Percentiles rank a stretch among this genome's conserved stretches.
phyloP scores from a whole-genome alignment of 2,888 invertebrate genomes.

The Tigriopus californicus region DNA sequence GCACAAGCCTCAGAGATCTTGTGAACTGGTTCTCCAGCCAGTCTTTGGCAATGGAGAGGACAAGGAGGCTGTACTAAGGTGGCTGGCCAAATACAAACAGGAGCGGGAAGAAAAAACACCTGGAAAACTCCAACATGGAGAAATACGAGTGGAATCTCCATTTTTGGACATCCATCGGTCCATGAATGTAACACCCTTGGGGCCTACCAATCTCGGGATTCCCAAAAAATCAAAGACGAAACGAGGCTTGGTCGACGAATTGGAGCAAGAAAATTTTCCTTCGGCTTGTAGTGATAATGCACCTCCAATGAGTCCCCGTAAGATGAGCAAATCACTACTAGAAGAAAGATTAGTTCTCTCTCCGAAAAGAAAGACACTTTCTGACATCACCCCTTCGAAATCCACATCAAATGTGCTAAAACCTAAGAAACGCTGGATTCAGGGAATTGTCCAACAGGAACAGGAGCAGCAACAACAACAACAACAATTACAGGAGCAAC shows the following conservation, averaged over 20 bases:
- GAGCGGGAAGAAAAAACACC: slow-evolving; percentile 13
- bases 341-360: neutral
- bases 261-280: slow-evolving; percentile 1
- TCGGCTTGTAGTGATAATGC: neutral
- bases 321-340: neutral
- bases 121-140: neutral
- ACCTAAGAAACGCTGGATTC: slow-evolving; percentile 8
- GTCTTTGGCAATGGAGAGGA: slow-evolving; percentile 31
- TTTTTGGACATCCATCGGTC: neutral
- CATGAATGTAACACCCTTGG: neutral
- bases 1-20: slow-evolving; percentile 34
- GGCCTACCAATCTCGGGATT: neutral
- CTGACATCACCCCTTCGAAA: slow-evolving; percentile 7
- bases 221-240: neutral
- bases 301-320: neutral
- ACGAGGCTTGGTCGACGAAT: slow-evolving; percentile 8
- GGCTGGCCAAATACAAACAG: slow-evolving; percentile 29
- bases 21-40: slow-evolving; percentile 33
- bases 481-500: no score
- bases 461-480: neutral
- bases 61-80: slow-evolving; percentile 33
- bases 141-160: neutral
- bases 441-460: neutral
- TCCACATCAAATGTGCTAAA: neutral
- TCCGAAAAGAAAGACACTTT: slow-evolving; percentile 6